These are phyloP conservation scores for Eugnorisma glareosa DNA, from an alignment of 2,888 invertebrate genomes.

Conservation along the genomic window DNA sequence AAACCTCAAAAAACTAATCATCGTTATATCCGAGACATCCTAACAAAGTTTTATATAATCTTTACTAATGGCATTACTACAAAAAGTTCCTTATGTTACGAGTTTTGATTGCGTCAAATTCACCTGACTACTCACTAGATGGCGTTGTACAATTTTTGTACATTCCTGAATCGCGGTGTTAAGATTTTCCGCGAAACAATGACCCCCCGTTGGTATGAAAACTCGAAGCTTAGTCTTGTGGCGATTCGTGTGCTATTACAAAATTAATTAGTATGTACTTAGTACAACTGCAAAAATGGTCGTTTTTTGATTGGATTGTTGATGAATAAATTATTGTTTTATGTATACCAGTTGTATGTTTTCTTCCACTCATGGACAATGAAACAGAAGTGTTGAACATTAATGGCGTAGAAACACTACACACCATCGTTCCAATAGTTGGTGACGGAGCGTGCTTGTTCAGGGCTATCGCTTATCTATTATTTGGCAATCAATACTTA, in stretches of 20 bases:
- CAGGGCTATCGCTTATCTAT: not conserved
- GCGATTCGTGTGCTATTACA: not conserved
- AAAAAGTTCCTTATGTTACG: not conserved
- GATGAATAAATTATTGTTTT: not conserved
- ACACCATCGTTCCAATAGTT: not conserved
- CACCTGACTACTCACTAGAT: not conserved
- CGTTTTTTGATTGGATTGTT: constrained; percentile 1
- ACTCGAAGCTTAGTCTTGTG: no score
- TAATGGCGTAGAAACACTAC: not conserved
- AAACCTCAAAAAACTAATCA: not conserved
- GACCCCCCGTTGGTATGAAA: not conserved
- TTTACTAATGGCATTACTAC: not conserved
- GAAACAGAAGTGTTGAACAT: not conserved
- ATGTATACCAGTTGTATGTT: not conserved
- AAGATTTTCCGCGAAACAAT: constrained; percentile 9
- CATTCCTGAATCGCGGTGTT: constrained; percentile 11
- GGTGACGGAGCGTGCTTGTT: constrained; percentile 10
- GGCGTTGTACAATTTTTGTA: not conserved
- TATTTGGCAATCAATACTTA: constrained; percentile 6
- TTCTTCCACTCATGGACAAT: not conserved
- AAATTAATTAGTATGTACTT: not conserved
- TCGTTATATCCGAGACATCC: not conserved
- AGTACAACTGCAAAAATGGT: not conserved
- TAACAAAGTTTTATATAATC: not conserved
- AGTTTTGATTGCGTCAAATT: not conserved